phyloP scores from a whole-genome alignment of 2,888 invertebrate species.

The Heliconius charithonia region DNA sequence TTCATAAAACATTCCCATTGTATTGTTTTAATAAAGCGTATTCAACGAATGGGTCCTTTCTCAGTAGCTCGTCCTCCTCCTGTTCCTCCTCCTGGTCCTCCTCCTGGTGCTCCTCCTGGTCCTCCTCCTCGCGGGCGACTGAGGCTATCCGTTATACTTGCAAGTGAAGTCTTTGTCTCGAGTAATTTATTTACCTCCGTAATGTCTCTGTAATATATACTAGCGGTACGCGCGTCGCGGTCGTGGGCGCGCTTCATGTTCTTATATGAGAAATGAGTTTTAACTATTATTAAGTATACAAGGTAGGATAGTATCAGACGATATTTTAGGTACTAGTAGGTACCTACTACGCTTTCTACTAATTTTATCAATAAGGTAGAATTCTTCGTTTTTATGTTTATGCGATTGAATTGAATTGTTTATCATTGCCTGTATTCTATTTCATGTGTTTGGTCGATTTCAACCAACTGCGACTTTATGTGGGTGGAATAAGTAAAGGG shows the following conservation, averaged over 20 bases:
- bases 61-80: not conserved
- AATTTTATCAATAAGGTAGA: too few relatives aligned
- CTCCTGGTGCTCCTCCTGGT: not conserved
- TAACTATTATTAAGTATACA: too few relatives aligned
- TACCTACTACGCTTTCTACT: too few relatives aligned
- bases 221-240: not conserved
- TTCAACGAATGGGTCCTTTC: not conserved
- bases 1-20: not conserved
- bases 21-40: not conserved
- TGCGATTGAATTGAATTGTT: too few relatives aligned
- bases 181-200: slow-evolving; percentile 14
- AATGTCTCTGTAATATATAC: slow-evolving; percentile 11
- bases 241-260: not conserved
- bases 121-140: not conserved
- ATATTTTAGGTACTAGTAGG: too few relatives aligned
- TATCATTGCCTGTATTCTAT: too few relatives aligned
- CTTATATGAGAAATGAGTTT: not conserved
- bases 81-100: not conserved
- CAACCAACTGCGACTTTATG: too few relatives aligned
- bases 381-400: too few relatives aligned
- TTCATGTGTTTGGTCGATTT: too few relatives aligned
- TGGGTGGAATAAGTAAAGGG: too few relatives aligned
- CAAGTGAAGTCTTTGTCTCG: slow-evolving; percentile 20
- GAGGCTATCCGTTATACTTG: slow-evolving; percentile 17
- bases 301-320: too few relatives aligned